Base-by-base conservation (phyloP, 2,797 vertebrate genomes). In the Glossophaga mutica region DNA sequence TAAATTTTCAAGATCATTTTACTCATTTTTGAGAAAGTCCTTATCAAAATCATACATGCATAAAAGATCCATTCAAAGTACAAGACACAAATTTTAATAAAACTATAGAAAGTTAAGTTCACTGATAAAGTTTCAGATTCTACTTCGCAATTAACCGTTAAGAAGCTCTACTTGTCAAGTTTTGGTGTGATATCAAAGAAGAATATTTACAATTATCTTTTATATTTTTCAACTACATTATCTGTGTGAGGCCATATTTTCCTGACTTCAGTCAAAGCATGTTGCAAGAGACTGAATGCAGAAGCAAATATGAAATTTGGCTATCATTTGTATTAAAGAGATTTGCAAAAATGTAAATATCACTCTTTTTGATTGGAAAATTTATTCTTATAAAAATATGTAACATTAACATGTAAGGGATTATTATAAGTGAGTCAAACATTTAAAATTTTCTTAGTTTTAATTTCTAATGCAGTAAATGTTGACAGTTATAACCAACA, bases 121-220 rank as follows among this genome's bases (percentile, higher is more conserved):
- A 44, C 26, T 9, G 39, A 18, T 88, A 10, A 29, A 8, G 24
- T 85, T 85, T 90, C 26, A 79, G 29, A 62, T 86, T 84, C 48
- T 34, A 76, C 37, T 16, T n/a, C 90, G n/a, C 57, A 92, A 1
- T n/a, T 81, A 65, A 77, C 70, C 46, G 87, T 95, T 77, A 68
- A 70, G 39, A 91, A 97, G 12, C 9, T 70, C 2, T 50, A 68
- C 62, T 89, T 95, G 57, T 84, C 2, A 15, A 57, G 44, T 87
- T 96, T 94, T 89, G 46, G 7, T 96, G 74, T 92, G 34, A 4
- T 93, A 81, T 90, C 79, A 92, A 91, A 91, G 67, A 85, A 87
- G 73, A 91, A 46, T 78, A 77, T 48, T 94, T 34, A 88, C 29
- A 55, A 18, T 86, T 65, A 19, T 88, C 44, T 94, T 44, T 37